A percentile compares a stretch with the other conserved stretches of the same genome.
Conservation (phyloP, 1,140 invertebrate species). For the Leucophenga varia region DNA sequence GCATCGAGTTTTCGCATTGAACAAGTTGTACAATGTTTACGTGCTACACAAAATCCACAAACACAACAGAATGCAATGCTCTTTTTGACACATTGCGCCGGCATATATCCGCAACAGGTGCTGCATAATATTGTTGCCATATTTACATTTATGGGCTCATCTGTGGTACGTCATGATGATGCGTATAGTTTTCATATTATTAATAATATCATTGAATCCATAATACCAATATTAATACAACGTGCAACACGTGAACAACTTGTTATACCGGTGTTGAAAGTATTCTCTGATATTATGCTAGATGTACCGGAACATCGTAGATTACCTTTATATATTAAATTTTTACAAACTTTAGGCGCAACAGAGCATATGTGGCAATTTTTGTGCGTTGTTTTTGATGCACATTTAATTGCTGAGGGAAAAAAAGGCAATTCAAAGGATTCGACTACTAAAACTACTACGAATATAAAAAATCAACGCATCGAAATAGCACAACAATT, state of each 20-base stretch:
- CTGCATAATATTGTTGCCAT: conserved; percentile 91
- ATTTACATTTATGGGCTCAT: conserved; percentile 94
- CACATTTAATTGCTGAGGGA: conserved; percentile 63
- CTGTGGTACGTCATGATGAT: conserved; percentile 87
- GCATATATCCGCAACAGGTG: conserved; percentile 77
- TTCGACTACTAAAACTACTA: no score
- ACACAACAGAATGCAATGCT: conserved; percentile 90
- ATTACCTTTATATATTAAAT: conserved; percentile 75
- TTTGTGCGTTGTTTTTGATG: conserved; percentile 69
- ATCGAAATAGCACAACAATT: conserved; percentile 49
- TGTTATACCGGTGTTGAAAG: conserved; percentile 73
- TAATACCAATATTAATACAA: conserved; percentile 79
- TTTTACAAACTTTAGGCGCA: conserved; percentile 71
- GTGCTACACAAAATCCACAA: conserved; percentile 86
- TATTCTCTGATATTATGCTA: conserved; percentile 84
- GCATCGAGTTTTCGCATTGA: conserved; percentile 74
- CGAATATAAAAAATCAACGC: conserved; percentile 47
- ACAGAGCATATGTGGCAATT: conserved; percentile 77
- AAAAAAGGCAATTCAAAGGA: no score
- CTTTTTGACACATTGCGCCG: conserved; percentile 74
- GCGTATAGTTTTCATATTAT: conserved; percentile 93
- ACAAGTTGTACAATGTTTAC: conserved; percentile 82
- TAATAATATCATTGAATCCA: conserved; percentile 82
- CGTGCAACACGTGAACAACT: conserved; percentile 45
- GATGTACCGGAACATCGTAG: conserved; percentile 89